phyloP scores from a whole-genome alignment of 2,888 invertebrate genomes.

The Limenitis camilla region DNA sequence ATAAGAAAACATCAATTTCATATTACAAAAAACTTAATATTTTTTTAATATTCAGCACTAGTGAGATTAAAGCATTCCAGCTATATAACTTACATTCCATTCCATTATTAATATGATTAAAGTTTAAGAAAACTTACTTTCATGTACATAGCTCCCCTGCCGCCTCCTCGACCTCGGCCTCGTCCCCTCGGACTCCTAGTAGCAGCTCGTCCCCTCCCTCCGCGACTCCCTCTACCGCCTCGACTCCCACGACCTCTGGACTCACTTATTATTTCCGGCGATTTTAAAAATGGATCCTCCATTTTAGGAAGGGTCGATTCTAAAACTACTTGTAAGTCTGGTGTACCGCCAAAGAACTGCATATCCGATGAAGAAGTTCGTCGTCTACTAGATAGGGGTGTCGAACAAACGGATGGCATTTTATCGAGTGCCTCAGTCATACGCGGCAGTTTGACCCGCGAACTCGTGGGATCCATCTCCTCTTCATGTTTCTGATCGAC shows the following conservation, averaged over 20 bases:
- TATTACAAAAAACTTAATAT: too few species aligned
- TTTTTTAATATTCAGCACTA: too few species aligned
- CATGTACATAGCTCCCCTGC: slow-evolving; percentile 52
- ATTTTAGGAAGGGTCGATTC: slow-evolving; percentile 33
- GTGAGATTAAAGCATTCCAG: too few species aligned
- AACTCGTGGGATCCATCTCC: slow-evolving; percentile 59
- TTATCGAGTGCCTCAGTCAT: slow-evolving; percentile 67
- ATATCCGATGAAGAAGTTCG: slow-evolving; percentile 36
- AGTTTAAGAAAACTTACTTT: slow-evolving; percentile 29
- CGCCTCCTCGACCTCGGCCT: slow-evolving; percentile 59
- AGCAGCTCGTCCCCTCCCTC: slow-evolving; percentile 50
- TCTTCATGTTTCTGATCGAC: slow-evolving; percentile 29
- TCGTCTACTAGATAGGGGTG: slow-evolving; percentile 52
- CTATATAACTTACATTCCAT: too few species aligned
- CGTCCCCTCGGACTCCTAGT: slow-evolving; percentile 39
- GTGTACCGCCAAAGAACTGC: slow-evolving; percentile 33
- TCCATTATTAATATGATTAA: too few species aligned
- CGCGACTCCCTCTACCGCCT: slow-evolving; percentile 29
- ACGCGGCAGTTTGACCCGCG: slow-evolving; percentile 62
- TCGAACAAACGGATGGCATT: slow-evolving; percentile 48
- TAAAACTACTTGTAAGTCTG: slow-evolving; percentile 39
- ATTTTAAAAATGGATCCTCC: slow-evolving; percentile 43
- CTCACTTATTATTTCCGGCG: slow-evolving; percentile 38
- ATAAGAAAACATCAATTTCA: too few species aligned
- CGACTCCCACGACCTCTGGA: slow-evolving; percentile 25